Conservation (phyloP, 2,888 invertebrate genomes). For the Xylota segnis region DNA sequence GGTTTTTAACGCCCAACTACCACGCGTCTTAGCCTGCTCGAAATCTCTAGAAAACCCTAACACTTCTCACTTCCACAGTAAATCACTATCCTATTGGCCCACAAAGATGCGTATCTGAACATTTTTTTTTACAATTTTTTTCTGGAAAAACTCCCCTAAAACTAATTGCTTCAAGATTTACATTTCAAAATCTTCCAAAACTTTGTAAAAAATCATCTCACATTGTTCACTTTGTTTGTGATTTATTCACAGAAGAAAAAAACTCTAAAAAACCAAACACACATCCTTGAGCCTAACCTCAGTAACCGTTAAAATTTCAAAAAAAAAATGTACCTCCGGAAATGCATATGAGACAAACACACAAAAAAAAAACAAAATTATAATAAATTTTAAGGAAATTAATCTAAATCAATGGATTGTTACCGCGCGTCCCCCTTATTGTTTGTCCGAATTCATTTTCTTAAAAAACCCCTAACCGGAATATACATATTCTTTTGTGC, state of each 20-base stretch:
- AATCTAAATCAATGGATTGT: constrained; percentile 77
- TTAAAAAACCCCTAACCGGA: constrained; percentile 57
- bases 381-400: constrained; percentile 78
- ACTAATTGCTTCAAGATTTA: constrained; percentile 72
- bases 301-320: constrained; percentile 69
- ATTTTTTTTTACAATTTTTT: neutral
- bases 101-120: constrained; percentile 44
- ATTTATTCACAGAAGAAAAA: constrained; percentile 55
- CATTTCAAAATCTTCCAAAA: constrained; percentile 26
- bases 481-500: constrained; percentile 63
- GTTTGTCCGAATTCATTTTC: constrained; percentile 69
- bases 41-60: constrained; percentile 32
- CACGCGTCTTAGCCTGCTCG: neutral
- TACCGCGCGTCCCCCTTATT: constrained; percentile 66
- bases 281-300: constrained; percentile 66
- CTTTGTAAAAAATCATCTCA: constrained; percentile 36
- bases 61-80: constrained; percentile 51
- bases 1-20: neutral
- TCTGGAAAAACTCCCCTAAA: constrained; percentile 13
- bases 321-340: constrained; percentile 25
- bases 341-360: constrained; percentile 46
- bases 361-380: constrained; percentile 65
- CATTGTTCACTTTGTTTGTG: constrained; percentile 67
- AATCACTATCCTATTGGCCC: constrained; percentile 69
- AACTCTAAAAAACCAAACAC: constrained; percentile 62